A percentile compares a stretch with the other conserved stretches of the same genome.
Conservation (phyloP, 2,113 vertebrate species). For the Microcebus tavaratra region DNA sequence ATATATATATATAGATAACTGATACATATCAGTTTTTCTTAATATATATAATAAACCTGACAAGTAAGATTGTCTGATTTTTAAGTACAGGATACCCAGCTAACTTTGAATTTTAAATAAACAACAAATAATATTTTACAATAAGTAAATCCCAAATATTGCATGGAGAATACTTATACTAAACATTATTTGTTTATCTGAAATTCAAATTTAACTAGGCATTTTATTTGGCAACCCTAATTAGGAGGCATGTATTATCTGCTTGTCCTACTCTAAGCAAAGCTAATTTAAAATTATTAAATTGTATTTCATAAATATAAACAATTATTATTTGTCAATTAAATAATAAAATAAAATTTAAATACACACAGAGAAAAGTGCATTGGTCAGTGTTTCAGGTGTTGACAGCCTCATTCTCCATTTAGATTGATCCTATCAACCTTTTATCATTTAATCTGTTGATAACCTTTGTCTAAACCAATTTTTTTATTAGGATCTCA, state of each 20-base stretch:
- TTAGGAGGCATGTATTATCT: neutral
- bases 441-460: constrained; percentile 19
- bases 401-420: neutral
- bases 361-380: neutral
- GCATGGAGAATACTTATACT: neutral
- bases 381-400: neutral
- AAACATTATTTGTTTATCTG: neutral
- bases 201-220: neutral
- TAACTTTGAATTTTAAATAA: constrained; percentile 24
- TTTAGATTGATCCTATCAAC: neutral
- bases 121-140: neutral
- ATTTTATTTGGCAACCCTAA: neutral
- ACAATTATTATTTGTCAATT: neutral
- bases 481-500: constrained; percentile 1
- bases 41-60: neutral
- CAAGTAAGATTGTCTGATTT: neutral
- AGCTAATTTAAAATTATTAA: neutral
- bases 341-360: neutral
- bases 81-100: neutral
- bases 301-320: neutral
- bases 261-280: neutral
- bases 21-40: neutral
- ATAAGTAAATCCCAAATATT: neutral
- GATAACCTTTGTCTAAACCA: neutral
- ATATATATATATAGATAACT: too few species aligned